These are phyloP conservation scores for Muscidifurax raptorellus DNA, from an alignment of 1,140 invertebrate species.

Conservation along the genomic window DNA sequence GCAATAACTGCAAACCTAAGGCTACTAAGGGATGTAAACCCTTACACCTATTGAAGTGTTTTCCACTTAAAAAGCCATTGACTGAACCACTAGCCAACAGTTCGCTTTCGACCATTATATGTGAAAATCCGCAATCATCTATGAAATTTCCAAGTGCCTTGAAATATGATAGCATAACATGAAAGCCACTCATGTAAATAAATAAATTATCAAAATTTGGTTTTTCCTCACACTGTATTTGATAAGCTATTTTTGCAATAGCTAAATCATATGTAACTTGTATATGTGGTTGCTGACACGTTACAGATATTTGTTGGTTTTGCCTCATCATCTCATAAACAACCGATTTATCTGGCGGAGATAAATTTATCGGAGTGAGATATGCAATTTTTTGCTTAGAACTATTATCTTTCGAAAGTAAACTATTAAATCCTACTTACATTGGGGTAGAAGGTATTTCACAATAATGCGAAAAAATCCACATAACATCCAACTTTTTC, in stretches of 20 bases:
- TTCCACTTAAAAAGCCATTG: constrained; percentile 62
- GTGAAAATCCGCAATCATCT: constrained; percentile 68
- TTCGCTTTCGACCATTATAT: constrained; percentile 67
- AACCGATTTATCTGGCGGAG: constrained; percentile 61
- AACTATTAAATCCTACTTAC: constrained; percentile 60
- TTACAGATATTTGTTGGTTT: constrained; percentile 26
- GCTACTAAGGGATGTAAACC: constrained; percentile 34
- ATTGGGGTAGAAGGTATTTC: constrained; percentile 51
- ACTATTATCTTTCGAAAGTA: constrained; percentile 41
- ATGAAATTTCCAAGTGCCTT: constrained; percentile 68
- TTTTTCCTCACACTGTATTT: constrained; percentile 65
- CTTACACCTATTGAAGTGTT: constrained; percentile 66
- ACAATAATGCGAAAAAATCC: too few relatives aligned
- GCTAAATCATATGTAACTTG: constrained; percentile 68
- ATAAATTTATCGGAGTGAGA: constrained; percentile 63
- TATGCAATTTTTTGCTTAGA: constrained; percentile 58
- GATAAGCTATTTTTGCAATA: constrained; percentile 68
- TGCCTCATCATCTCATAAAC: constrained; percentile 53
- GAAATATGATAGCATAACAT: constrained; percentile 73
- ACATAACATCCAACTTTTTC: too few relatives aligned
- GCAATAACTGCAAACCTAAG: constrained; percentile 67
- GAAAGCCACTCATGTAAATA: constrained; percentile 74
- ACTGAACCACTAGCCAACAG: constrained; percentile 64
- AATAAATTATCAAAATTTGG: constrained; percentile 70
- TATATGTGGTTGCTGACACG: constrained; percentile 58